A percentile compares a stretch with the other conserved stretches of the same genome.
Conservation (phyloP, 2,888 invertebrate species). For the Sceliomorpha sp. region DNA sequence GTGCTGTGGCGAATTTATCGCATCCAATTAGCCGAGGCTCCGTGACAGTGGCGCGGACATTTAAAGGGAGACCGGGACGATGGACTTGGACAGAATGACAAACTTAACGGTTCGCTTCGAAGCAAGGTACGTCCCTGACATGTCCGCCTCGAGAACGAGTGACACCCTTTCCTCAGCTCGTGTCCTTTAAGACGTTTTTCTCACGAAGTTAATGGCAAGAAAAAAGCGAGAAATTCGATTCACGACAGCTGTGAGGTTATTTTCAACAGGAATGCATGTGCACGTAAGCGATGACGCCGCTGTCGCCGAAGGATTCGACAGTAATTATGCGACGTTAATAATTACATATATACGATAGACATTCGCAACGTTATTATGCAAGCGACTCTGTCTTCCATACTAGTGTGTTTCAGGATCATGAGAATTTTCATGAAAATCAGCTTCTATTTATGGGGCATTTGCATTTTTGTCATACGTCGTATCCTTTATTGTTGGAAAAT, state of each 20-base stretch:
- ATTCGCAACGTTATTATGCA: no score
- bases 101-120: constrained; percentile 68
- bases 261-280: constrained; percentile 25
- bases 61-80: constrained; percentile 58
- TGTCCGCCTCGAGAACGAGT: constrained; percentile 51
- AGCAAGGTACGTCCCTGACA: constrained; percentile 63
- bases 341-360: not conserved
- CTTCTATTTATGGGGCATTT: no score
- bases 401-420: no score
- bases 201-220: constrained; percentile 24
- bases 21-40: constrained; percentile 70
- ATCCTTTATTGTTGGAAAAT: no score
- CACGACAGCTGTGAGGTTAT: constrained; percentile 24
- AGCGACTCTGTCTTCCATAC: no score
- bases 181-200: constrained; percentile 33
- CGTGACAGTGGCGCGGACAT: constrained; percentile 65
- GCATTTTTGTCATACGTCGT: no score
- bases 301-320: constrained; percentile 6
- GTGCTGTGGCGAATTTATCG: constrained; percentile 66
- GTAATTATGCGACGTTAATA: constrained; percentile 10
- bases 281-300: constrained; percentile 12
- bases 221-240: constrained; percentile 25
- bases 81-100: constrained; percentile 66
- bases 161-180: constrained; percentile 53
- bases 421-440: no score